Evolutionary conservation across 2,113 vertebrate species (phyloP), one percentile per base, ranked within the genome.

Genomic region (Limanda limanda): DNA sequence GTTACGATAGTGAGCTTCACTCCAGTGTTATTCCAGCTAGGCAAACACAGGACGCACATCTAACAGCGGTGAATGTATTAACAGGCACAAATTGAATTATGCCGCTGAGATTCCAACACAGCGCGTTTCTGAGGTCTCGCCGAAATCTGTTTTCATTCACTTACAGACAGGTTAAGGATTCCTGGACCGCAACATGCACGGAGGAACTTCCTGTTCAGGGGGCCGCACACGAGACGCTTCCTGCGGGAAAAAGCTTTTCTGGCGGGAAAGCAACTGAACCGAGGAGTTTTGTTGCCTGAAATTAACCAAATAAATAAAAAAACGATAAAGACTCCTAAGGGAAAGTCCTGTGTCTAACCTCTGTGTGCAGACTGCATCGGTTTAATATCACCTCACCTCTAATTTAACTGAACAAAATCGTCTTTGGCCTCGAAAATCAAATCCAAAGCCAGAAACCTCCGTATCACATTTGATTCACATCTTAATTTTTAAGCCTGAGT

Each of bases 11-110:
- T 1, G 23, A 76, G 76, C 64, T 45, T 13, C 80, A 82, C 85
- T 78, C 25, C 68, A 87, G 76, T 91, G 88, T 91, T 93, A 88
- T 92, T 93, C 74, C 91, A 95, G 92, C 93, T 93, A 91, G 68
- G 79, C 86, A 91, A 95, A 95, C 68, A 92, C 79, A 84, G 78
- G 67, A 82, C 66, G 18, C 72, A 71, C 73, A 83, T 84, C 81
- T 83, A 27, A 78, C 74, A 72, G 78, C 84, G 27, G 76, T 88
- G 76, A 89, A 86, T 71, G 74, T 81, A 91, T 90, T 88, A 91
- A 89, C 70, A 63, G 71, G 78, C 86, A 68, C 76, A 92, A 92
- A 93, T 92, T 90, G 42, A 92, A 87, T 92, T 84, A 92, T 74
- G 63, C 65, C 72, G 68, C 66, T 81, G 68, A 79, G 71, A 84